Conservation (phyloP, 2,888 invertebrate genomes). For the Cinara cedri region DNA sequence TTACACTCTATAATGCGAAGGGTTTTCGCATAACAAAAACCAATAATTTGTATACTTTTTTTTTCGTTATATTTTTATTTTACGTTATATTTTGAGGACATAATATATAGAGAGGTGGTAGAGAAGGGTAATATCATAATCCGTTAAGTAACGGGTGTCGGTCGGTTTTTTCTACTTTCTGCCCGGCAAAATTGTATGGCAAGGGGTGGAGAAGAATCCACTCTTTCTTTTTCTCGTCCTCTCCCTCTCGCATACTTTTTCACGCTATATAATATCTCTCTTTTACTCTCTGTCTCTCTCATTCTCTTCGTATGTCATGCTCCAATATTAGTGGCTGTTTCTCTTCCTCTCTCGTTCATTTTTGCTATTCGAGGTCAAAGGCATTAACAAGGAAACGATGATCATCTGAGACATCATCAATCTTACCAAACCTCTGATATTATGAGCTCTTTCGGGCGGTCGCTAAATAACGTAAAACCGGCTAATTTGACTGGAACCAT, state of each 20-base stretch:
- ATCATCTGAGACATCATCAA: constrained; percentile 56
- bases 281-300: background rate
- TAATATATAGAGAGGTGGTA: background rate
- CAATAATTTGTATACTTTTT: constrained; percentile 20
- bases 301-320: background rate
- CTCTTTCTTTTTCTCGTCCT: background rate
- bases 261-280: background rate
- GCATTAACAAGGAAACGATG: constrained; percentile 55
- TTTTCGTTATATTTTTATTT: background rate
- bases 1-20: constrained; percentile 21
- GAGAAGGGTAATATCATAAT: constrained; percentile 44
- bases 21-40: constrained; percentile 30
- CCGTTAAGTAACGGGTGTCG: constrained; percentile 41
- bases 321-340: too few species aligned
- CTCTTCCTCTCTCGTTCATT: constrained; percentile 7
- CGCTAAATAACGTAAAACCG: constrained; percentile 30
- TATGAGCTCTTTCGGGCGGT: constrained; percentile 29
- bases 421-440: constrained; percentile 53
- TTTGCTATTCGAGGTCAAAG: constrained; percentile 35
- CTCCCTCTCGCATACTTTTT: background rate
- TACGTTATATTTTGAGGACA: background rate
- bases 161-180: constrained; percentile 31
- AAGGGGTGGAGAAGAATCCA: constrained; percentile 1
- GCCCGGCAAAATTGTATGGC: constrained; percentile 17
- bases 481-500: constrained; percentile 40